Conservation (phyloP, 2,113 vertebrate species). For the Centropus unirufus region DNA sequence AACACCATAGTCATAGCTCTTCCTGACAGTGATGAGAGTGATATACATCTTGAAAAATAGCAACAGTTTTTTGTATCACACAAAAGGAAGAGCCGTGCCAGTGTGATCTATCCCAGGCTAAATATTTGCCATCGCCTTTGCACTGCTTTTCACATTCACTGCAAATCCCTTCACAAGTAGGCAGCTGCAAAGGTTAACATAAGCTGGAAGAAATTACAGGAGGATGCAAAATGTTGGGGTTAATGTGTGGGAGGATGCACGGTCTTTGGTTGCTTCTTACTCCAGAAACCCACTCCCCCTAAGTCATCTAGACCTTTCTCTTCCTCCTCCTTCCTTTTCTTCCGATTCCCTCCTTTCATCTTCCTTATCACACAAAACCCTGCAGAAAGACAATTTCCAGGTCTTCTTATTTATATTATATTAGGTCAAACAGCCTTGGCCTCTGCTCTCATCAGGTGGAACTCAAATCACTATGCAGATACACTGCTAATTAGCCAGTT, state of each 20-base stretch:
- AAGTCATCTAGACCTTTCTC: neutral
- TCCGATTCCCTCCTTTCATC: neutral
- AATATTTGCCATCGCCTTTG: neutral
- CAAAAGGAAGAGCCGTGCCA: neutral
- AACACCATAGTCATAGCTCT: neutral
- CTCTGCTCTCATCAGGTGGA: neutral
- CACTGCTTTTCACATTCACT: neutral
- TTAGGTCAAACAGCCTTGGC: neutral
- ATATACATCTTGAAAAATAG: neutral
- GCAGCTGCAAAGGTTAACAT: neutral
- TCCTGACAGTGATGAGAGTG: neutral
- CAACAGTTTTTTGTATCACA: neutral
- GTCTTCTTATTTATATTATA: neutral
- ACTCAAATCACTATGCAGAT: neutral
- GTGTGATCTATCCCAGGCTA: neutral
- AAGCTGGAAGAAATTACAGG: neutral
- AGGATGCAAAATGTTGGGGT: neutral
- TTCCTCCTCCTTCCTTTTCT: neutral
- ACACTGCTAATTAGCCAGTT: fast-evolving
- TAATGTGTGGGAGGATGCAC: neutral
- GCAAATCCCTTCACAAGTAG: neutral
- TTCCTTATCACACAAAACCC: neutral
- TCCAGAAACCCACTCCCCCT: neutral
- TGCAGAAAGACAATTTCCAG: neutral
- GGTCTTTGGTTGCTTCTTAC: neutral